phyloP scores from a whole-genome alignment of 2,113 vertebrate species.

The Edolisoma coerulescens region DNA sequence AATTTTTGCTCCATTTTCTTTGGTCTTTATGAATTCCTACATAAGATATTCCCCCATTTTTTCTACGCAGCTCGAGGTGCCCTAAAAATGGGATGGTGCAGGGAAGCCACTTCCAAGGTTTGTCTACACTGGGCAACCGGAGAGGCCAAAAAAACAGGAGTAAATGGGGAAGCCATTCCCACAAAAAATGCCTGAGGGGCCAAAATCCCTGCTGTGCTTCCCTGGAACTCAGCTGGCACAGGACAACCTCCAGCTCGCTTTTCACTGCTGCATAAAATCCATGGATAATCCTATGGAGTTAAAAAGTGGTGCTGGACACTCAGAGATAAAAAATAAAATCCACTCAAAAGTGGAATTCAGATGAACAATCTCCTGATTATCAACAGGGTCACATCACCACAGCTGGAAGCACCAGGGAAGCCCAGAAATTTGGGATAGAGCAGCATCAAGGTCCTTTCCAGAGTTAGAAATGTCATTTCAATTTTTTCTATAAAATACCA shows the following conservation, averaged over 20 bases:
- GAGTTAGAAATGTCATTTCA: rapidly evolving
- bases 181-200: background rate
- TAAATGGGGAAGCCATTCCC: background rate
- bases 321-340: background rate
- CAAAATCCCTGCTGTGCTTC: background rate
- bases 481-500: background rate
- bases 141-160: background rate
- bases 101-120: background rate
- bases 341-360: too few relatives aligned
- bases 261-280: background rate
- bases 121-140: background rate
- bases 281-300: background rate
- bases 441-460: background rate
- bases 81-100: background rate
- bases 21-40: background rate
- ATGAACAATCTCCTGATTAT: background rate
- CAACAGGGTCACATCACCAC: background rate
- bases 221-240: background rate
- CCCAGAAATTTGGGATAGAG: background rate
- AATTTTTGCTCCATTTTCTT: background rate
- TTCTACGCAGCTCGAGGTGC: background rate
- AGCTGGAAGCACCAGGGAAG: background rate
- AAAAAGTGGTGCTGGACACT: background rate
- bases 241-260: background rate
- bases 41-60: background rate